Conservation (phyloP, 2,888 invertebrate species). For the Tetheella fluctuosa region DNA sequence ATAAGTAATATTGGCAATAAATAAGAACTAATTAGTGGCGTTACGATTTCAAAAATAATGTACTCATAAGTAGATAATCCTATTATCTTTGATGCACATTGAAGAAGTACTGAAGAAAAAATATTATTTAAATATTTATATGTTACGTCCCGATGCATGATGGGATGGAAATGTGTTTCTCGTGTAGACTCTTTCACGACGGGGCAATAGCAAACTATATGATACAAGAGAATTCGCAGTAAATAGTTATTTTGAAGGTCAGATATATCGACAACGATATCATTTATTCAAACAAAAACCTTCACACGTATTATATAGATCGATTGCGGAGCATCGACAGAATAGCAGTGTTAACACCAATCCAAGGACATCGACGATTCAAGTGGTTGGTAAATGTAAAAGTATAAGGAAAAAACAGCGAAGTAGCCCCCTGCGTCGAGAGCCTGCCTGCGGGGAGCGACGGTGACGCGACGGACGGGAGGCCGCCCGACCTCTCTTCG, state of each 20-base stretch:
- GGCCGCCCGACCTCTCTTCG: conserved; percentile 60
- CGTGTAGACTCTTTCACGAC: background rate
- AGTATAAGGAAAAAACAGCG: conserved; percentile 46
- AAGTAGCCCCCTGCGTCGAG: conserved; percentile 54
- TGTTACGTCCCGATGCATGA: too few species aligned
- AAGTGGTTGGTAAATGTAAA: conserved; percentile 11
- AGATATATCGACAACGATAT: background rate
- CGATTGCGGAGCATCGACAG: background rate
- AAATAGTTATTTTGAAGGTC: background rate
- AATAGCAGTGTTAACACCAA: conserved; percentile 6
- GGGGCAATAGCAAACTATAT: background rate
- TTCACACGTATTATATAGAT: background rate
- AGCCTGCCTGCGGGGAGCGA: conserved; percentile 64
- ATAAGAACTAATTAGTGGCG: too few species aligned
- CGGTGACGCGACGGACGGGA: conserved; percentile 50
- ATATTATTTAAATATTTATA: too few species aligned
- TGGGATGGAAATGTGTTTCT: too few species aligned
- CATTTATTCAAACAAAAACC: background rate
- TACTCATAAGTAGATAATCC: too few species aligned
- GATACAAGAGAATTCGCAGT: background rate
- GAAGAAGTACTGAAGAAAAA: too few species aligned
- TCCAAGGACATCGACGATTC: conserved; percentile 21
- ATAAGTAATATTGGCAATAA: too few species aligned
- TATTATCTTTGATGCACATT: too few species aligned
- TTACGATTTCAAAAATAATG: too few species aligned